Conservation (phyloP, 92 coral and sea anemone genomes). For the Ricordea florida region DNA sequence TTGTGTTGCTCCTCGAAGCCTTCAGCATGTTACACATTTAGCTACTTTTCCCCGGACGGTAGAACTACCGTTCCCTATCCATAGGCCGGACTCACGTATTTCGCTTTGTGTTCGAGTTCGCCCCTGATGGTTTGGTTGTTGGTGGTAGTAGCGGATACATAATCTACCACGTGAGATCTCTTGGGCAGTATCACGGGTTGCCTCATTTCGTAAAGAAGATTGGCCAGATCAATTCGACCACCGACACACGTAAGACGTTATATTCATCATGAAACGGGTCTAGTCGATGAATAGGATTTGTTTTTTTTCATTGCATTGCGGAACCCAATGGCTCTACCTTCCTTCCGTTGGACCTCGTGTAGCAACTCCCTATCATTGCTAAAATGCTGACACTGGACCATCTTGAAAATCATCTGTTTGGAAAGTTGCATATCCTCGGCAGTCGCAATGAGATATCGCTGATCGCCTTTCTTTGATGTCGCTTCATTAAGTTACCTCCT, state of each 20-base stretch:
- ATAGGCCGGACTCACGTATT: too few species aligned
- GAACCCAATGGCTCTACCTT: neutral
- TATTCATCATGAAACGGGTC: slow-evolving; percentile 1
- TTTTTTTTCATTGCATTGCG: neutral
- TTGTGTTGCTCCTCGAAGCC: too few species aligned
- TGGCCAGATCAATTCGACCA: neutral
- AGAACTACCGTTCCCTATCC: too few species aligned
- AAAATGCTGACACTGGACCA: slow-evolving; percentile 1
- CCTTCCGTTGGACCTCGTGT: neutral
- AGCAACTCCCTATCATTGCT: neutral
- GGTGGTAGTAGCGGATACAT: too few species aligned
- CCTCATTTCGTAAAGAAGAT: neutral
- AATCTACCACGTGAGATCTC: slow-evolving; percentile 8
- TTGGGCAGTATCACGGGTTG: slow-evolving; percentile 38
- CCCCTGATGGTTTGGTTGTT: too few species aligned
- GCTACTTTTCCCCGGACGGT: too few species aligned
- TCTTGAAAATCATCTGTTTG: slow-evolving; percentile 8
- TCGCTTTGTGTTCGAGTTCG: too few species aligned
- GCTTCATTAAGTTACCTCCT: neutral
- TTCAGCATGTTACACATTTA: too few species aligned
- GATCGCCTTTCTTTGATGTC: neutral
- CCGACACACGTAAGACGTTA: slow-evolving; percentile 4
- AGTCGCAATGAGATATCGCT: neutral
- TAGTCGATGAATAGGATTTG: slow-evolving; percentile 9
- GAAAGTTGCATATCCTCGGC: slow-evolving; percentile 10